These are phyloP conservation scores for Dorcus hopei DNA, from an alignment of 2,888 invertebrate species.

Conservation along the genomic window DNA sequence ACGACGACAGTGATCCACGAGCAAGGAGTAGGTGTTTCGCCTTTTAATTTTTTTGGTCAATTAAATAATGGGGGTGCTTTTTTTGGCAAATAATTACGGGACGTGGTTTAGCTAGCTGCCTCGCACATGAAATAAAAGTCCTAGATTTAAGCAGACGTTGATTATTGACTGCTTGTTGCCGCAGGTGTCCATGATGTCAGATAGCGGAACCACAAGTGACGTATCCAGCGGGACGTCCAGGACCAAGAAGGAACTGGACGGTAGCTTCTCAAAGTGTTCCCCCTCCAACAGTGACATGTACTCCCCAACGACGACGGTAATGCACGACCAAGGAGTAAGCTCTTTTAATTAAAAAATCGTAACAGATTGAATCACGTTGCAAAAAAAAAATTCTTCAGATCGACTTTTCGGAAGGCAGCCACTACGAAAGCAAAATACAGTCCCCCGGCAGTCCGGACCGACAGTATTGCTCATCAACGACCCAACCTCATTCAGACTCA, in stretches of 20 bases:
- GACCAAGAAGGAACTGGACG: conserved; percentile 59
- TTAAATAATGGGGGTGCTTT: too few species aligned
- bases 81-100: too few species aligned
- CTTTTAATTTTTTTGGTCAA: background rate
- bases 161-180: too few species aligned
- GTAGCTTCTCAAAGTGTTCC: conserved; percentile 49
- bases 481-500: conserved; percentile 63
- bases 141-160: too few species aligned
- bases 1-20: conserved; percentile 52
- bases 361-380: background rate
- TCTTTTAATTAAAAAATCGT: too few species aligned
- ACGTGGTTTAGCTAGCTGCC: too few species aligned
- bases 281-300: conserved; percentile 56
- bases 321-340: conserved; percentile 47
- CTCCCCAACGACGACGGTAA: conserved; percentile 53
- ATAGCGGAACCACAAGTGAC: conserved; percentile 42
- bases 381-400: conserved; percentile 41
- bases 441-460: conserved; percentile 80
- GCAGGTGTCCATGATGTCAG: conserved; percentile 73
- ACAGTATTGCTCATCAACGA: conserved; percentile 88
- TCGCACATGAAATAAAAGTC: too few species aligned
- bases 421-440: conserved; percentile 58
- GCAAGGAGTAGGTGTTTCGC: conserved; percentile 35
- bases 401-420: conserved; percentile 46
- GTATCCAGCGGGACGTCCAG: conserved; percentile 35